A percentile compares a stretch with the other conserved stretches of the same genome.
Evolutionary conservation across 2,888 invertebrate genomes (phyloP).

Genomic region (Dynastes hyllus): DNA sequence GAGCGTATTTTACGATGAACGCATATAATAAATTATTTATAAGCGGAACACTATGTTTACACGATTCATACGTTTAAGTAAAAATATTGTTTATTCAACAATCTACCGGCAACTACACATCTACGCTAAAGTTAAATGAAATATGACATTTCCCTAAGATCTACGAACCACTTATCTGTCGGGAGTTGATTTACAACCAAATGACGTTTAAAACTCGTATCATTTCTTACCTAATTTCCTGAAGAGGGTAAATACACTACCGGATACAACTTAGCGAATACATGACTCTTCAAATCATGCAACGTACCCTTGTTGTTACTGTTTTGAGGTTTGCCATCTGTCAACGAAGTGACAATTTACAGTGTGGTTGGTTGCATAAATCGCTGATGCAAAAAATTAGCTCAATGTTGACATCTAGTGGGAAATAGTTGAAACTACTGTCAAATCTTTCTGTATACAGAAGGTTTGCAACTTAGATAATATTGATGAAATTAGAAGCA

Average conservation of each 20-base stretch:
- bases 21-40: background rate
- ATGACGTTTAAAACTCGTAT: background rate
- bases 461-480: too few species aligned
- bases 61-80: background rate
- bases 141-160: background rate
- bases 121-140: background rate
- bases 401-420: background rate
- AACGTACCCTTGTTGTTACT: background rate
- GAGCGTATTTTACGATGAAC: too few species aligned
- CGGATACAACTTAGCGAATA: background rate
- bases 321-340: conserved; percentile 44
- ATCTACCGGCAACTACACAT: background rate
- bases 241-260: background rate
- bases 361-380: background rate
- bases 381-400: too few species aligned
- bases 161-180: background rate
- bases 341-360: conserved; percentile 18
- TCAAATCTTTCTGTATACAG: too few species aligned
- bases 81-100: background rate
- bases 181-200: background rate
- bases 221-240: conserved; percentile 20
- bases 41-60: background rate
- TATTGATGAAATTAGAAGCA: too few species aligned
- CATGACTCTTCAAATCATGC: conserved; percentile 25
- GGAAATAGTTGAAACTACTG: background rate